phyloP scores from a whole-genome alignment of 1,140 invertebrate species.

The Drosophila murphyi region DNA sequence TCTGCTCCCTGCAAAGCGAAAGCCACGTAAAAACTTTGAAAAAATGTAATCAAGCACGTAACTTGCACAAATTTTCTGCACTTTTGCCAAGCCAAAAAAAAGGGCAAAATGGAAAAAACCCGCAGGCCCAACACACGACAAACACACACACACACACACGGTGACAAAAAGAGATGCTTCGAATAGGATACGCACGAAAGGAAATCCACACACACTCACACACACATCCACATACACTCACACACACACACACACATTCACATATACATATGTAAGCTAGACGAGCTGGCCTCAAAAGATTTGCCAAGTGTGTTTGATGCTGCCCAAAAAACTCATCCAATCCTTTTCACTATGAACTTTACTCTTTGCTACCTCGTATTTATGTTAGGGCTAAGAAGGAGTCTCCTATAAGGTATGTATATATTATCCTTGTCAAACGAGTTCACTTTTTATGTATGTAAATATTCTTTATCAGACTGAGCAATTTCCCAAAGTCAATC shows the following conservation, averaged over 20 bases:
- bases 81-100: conserved; percentile 70
- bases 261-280: conserved; percentile 16
- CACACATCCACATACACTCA: conserved; percentile 21
- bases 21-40: conserved; percentile 60
- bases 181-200: conserved; percentile 60
- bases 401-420: neutral
- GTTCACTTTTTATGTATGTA: neutral
- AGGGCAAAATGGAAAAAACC: conserved; percentile 59
- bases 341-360: conserved; percentile 72
- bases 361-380: conserved; percentile 7
- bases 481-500: neutral
- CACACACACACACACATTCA: conserved; percentile 1
- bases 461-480: neutral
- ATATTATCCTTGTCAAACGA: neutral
- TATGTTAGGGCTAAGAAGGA: neutral
- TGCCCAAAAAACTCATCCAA: conserved; percentile 42
- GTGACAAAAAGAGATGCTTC: conserved; percentile 3
- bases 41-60: conserved; percentile 83
- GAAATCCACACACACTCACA: conserved; percentile 21
- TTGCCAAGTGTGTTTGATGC: conserved; percentile 57
- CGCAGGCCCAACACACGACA: conserved; percentile 55
- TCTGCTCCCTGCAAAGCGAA: conserved; percentile 24
- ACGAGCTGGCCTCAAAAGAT: conserved; percentile 72
- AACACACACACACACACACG: conserved; percentile 33
- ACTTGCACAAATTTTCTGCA: conserved; percentile 83